These are phyloP conservation scores for Helicoverpa assulta DNA, from an alignment of 2,888 invertebrate species.

Conservation along the genomic window DNA sequence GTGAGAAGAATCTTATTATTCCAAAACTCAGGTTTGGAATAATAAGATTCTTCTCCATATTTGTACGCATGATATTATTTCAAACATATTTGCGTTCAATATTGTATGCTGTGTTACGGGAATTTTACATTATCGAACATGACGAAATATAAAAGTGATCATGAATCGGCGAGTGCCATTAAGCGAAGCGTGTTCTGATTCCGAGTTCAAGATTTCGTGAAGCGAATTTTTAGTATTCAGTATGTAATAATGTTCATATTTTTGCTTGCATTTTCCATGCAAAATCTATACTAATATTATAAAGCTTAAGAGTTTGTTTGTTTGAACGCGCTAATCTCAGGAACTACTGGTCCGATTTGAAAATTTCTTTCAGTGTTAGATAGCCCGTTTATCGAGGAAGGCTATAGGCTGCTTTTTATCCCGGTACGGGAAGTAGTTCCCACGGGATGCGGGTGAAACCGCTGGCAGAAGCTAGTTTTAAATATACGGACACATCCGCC, in stretches of 20 bases:
- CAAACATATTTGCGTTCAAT: conserved; percentile 52
- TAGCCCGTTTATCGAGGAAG: no score
- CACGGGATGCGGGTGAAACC: no score
- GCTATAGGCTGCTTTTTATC: no score
- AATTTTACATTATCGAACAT: conserved; percentile 26
- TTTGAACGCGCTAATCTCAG: no score
- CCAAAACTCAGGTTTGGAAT: conserved; percentile 83
- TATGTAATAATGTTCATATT: conserved; percentile 47
- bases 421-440: no score
- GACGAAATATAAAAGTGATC: conserved; percentile 48
- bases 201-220: conserved; percentile 55
- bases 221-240: conserved; percentile 66
- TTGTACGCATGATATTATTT: conserved; percentile 71
- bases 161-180: conserved; percentile 60
- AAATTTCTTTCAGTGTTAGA: no score
- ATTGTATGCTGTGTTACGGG: conserved; percentile 38
- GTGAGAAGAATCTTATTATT: no score
- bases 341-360: no score
- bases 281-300: no score
- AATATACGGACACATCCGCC: conserved; percentile 21
- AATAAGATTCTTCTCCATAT: conserved; percentile 70
- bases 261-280: conserved; percentile 49
- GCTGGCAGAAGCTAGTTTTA: no score
- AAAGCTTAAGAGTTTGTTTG: no score
- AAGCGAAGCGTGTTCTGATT: conserved; percentile 59